Evolutionary conservation across 2,113 vertebrate genomes (phyloP), one percentile per base, ranked within the genome.

Genomic region (Pitta sordida): DNA sequence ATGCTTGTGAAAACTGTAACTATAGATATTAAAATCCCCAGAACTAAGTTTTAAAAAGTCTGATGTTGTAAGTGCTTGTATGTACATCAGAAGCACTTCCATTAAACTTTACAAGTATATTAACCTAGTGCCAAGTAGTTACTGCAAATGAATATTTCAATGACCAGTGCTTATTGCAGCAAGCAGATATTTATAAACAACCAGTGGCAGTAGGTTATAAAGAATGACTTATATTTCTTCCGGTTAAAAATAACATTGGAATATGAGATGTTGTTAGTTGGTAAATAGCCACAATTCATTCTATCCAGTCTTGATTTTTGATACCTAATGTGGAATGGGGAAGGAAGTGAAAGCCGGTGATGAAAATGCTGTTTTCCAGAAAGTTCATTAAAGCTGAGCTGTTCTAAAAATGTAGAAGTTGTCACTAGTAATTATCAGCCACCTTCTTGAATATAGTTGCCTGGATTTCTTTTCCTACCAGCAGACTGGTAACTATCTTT

Each of bases 41-140:
- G 88, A 96, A 94, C 95, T 88, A 91, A 85, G 88, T 97, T 97
- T 93, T 91, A 69, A 96, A 68, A 97, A 95, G 74, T 95, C 83
- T 94, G 97, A 94, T 98, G 87, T 97, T 98, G 93, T 93, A 93
- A 97, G 90, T 97, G 96, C 92, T 97, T 94, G 93, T 98, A 75
- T 96, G 95, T 98, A 83, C 85, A 96, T 96, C 86, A 84, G 95
- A 98, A 97, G 95, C 95, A 95, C 96, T 97, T 96, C 90, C 90
- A 91, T 95, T 97, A 95, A 96, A 95, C 95, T 98, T 98, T 96
- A 94, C 95, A 97, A 96, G 91, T 97, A 96, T 83, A 93, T 95
- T 97, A 98, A 98, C 97, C 95, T 96, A 97, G 98, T 98, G 98
- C 98, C 98, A 98, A 98, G 98, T 96, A 97, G 97, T 98, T 98